These are phyloP conservation scores for Noctua pronuba DNA, from an alignment of 2,888 invertebrate species.

Conservation along the genomic window DNA sequence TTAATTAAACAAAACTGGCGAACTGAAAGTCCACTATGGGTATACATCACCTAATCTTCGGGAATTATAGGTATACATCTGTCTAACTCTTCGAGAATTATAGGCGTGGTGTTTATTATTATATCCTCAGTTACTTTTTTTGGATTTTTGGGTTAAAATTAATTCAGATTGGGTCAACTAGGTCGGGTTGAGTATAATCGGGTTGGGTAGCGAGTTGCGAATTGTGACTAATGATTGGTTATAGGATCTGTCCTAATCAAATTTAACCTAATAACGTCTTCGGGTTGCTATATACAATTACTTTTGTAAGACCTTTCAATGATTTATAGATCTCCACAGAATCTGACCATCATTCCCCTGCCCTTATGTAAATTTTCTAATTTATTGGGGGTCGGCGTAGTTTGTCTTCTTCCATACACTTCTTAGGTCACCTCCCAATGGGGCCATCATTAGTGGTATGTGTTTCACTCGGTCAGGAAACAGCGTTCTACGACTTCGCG, in stretches of 20 bases:
- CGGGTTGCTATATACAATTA: slow-evolving; percentile 4
- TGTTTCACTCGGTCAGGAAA: too few species aligned
- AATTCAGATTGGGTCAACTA: slow-evolving; percentile 26
- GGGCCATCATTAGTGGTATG: too few species aligned
- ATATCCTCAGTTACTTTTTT: slow-evolving; percentile 5
- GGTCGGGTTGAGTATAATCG: slow-evolving; percentile 6
- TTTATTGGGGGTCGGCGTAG: not conserved
- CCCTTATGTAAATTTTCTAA: not conserved
- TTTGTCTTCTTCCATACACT: not conserved
- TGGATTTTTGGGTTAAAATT: not conserved
- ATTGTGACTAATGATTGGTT: slow-evolving; percentile 33
- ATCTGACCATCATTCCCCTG: not conserved
- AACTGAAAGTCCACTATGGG: not conserved
- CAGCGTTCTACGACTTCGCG: too few species aligned
- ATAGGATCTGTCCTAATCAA: slow-evolving; percentile 30
- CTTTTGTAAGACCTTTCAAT: not conserved
- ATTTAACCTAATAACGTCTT: slow-evolving; percentile 36
- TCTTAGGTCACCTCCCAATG: too few species aligned
- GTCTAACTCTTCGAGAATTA: not conserved
- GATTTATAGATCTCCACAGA: not conserved
- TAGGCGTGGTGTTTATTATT: not conserved
- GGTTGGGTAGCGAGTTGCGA: not conserved
- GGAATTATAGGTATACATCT: not conserved
- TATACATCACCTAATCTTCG: not conserved
- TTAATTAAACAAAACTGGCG: not conserved